These are phyloP conservation scores for Camponotus floridanus DNA, from an alignment of 1,140 invertebrate genomes.

Conservation along the genomic window DNA sequence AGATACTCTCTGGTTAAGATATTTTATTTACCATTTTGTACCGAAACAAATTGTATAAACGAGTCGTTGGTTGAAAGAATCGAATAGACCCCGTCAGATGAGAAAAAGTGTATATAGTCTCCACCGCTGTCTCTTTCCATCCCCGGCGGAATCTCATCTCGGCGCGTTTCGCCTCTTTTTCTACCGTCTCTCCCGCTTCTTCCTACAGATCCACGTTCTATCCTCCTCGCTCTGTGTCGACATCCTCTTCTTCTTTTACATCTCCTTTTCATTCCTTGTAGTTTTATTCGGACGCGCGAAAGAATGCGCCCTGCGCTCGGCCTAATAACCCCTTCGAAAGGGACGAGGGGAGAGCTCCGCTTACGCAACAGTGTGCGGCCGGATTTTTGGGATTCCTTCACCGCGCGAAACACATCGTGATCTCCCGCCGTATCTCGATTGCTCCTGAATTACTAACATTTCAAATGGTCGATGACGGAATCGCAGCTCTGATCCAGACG, in stretches of 20 bases:
- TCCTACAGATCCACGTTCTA: conserved; percentile 32
- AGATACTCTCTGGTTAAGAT: too few relatives aligned
- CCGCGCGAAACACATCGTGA: conserved; percentile 51
- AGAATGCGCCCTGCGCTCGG: conserved; percentile 79
- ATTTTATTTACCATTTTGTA: conserved; percentile 19
- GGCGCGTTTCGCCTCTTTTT: conserved; percentile 9
- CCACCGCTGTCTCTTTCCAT: neutral
- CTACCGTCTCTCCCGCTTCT: neutral
- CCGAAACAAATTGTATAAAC: conserved; percentile 15
- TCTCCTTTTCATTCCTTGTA: conserved; percentile 59
- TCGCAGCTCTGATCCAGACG: neutral
- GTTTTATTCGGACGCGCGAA: conserved; percentile 78
- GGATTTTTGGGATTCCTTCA: conserved; percentile 80
- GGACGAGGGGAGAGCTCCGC: conserved; percentile 72
- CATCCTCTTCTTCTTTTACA: conserved; percentile 50
- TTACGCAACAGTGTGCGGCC: conserved; percentile 80
- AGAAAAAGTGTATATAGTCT: neutral
- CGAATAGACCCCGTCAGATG: conserved; percentile 1
- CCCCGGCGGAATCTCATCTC: conserved; percentile 21
- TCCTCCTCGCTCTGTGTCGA: conserved; percentile 42
- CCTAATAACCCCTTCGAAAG: conserved; percentile 80
- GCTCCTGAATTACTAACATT: conserved; percentile 58
- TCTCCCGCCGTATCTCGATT: conserved; percentile 48
- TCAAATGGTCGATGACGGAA: conserved; percentile 33
- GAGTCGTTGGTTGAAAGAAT: neutral